These are phyloP conservation scores for Pseudorasbora parva DNA, from an alignment of 2,113 vertebrate genomes.

Conservation along the genomic window DNA sequence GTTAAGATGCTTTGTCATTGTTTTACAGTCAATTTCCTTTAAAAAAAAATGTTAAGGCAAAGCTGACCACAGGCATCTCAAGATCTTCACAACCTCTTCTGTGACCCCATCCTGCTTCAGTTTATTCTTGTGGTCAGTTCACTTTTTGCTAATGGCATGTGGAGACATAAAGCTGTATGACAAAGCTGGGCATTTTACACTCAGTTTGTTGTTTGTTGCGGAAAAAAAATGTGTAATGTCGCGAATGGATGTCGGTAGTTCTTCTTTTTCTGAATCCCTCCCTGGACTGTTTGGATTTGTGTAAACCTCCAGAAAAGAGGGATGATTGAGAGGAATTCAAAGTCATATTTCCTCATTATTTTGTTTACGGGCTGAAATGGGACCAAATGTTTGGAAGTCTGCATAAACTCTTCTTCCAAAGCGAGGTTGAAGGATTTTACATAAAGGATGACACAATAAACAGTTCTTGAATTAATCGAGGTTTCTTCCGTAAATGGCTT, in stretches of 20 bases:
- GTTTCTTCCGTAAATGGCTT: slow-evolving; percentile 21
- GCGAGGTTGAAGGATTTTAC: slow-evolving; percentile 27
- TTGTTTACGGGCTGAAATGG: slow-evolving; percentile 37
- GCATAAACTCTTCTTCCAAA: slow-evolving; percentile 13
- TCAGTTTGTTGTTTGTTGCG: slow-evolving; percentile 50
- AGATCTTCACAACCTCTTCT: background rate
- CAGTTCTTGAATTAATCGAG: slow-evolving; percentile 25
- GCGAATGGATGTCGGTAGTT: slow-evolving; percentile 20
- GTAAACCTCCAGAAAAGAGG: slow-evolving; percentile 46
- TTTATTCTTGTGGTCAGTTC: slow-evolving; percentile 41
- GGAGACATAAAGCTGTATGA: slow-evolving; percentile 45
- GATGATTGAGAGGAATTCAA: slow-evolving; percentile 27
- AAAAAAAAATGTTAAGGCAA: too few species aligned
- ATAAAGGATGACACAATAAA: slow-evolving; percentile 42
- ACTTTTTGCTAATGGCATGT: slow-evolving; percentile 52
- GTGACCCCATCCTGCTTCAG: too few species aligned
- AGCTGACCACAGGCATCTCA: background rate
- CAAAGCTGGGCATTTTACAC: slow-evolving; percentile 29
- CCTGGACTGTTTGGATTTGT: slow-evolving; percentile 40
- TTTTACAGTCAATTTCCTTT: background rate
- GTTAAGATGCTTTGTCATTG: background rate
- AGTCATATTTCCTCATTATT: slow-evolving; percentile 48
- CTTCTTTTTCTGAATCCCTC: slow-evolving; percentile 40
- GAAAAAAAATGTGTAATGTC: slow-evolving; percentile 34
- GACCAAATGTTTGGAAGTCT: slow-evolving; percentile 26